Evolutionary conservation across 30 jellyfish, hydroid and myxozoan genomes (phyloP).

Genomic region (Morbakka virulenta): DNA sequence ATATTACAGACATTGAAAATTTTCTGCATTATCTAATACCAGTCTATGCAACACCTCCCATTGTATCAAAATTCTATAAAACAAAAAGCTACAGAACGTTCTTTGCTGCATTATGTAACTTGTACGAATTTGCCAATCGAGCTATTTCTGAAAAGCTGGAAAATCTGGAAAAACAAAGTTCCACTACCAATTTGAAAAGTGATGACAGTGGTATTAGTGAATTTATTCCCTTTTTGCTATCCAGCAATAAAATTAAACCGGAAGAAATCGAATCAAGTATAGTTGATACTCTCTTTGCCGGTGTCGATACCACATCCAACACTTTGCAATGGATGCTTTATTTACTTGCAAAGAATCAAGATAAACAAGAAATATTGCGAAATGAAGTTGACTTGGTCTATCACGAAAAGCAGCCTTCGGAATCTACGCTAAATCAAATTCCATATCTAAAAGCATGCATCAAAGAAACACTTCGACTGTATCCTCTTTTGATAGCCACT

Average conservation of each 20-base stretch:
- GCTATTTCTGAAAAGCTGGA: slow-evolving; percentile 27
- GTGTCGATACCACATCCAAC: slow-evolving; percentile 73
- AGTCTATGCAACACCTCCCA: slow-evolving; percentile 30
- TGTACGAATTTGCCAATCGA: slow-evolving; percentile 34
- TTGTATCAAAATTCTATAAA: slow-evolving; percentile 12
- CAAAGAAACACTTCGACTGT: slow-evolving; percentile 63
- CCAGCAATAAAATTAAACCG: not conserved
- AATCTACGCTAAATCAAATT: not conserved
- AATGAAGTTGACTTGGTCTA: slow-evolving; percentile 13
- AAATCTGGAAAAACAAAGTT: not conserved
- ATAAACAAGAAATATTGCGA: slow-evolving; percentile 31
- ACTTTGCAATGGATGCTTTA: slow-evolving; percentile 75
- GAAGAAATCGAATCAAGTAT: slow-evolving; percentile 53
- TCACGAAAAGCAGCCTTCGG: not conserved
- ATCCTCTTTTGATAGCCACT: slow-evolving; percentile 35
- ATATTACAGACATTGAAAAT: slow-evolving; percentile 40
- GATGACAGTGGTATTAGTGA: not conserved
- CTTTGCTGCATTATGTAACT: slow-evolving; percentile 8
- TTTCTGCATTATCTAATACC: slow-evolving; percentile 32
- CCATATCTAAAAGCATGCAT: slow-evolving; percentile 29
- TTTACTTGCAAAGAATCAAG: slow-evolving; percentile 45
- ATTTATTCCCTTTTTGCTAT: slow-evolving; percentile 49
- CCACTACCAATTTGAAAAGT: not conserved
- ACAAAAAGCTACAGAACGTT: slow-evolving; percentile 32
- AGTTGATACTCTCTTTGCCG: slow-evolving; percentile 72